phyloP scores from a whole-genome alignment of 2,888 invertebrate genomes.

The Noctua comes region DNA sequence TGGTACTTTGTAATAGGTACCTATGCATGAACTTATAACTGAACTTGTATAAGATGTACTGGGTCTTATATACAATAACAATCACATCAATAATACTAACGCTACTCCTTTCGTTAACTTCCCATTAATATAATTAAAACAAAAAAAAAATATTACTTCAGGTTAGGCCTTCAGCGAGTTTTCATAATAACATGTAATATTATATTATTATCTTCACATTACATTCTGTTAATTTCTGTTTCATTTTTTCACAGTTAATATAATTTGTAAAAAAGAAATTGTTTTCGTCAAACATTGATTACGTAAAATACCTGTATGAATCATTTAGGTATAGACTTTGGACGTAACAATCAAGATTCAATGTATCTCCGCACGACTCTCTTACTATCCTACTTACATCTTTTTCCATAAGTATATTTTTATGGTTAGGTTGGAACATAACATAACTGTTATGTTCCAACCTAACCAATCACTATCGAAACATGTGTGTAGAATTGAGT shows the following conservation, averaged over 20 bases:
- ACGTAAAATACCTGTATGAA: constrained; percentile 63
- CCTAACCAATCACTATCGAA: constrained; percentile 1
- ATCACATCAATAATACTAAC: constrained; percentile 28
- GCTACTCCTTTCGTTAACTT: not conserved
- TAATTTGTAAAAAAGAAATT: constrained; percentile 8
- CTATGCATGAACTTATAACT: not conserved
- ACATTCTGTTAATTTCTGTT: constrained; percentile 8
- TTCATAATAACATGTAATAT: not conserved
- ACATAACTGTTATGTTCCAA: constrained; percentile 2
- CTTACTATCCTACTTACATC: not conserved
- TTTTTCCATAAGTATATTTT: no score
- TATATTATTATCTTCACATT: constrained; percentile 32
- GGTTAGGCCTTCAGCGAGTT: constrained; percentile 61
- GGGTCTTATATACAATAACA: constrained; percentile 1
- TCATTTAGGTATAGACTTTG: constrained; percentile 53
- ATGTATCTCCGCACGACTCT: constrained; percentile 33
- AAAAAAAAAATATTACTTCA: constrained; percentile 14
- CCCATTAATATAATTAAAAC: not conserved
- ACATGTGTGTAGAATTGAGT: not conserved
- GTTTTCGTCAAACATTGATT: constrained; percentile 26
- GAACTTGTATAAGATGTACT: not conserved
- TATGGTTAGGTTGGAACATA: no score
- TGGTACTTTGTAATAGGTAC: not conserved
- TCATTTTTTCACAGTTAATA: constrained; percentile 12
- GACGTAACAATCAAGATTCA: constrained; percentile 62